Base-by-base conservation (phyloP, 2,888 invertebrate genomes). In the Cordilura impudica region DNA sequence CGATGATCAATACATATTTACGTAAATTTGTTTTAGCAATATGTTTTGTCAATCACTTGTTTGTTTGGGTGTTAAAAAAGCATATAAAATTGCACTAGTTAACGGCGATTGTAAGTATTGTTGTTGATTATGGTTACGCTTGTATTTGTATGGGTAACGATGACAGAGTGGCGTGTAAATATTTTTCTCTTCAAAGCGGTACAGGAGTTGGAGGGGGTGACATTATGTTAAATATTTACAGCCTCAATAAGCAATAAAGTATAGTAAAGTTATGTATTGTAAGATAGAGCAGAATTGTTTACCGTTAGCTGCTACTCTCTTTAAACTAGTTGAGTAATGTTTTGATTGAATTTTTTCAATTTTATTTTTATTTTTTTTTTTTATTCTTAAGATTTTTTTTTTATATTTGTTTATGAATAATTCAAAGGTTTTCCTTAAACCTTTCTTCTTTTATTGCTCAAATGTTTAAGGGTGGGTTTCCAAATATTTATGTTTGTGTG, bases 151-250 rank as follows among this genome's bases (percentile, higher is more conserved):
- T 21, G 23, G 45, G 14, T 69, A 61, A 69, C 29, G 26, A 71
- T 71, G 74, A 75, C 67, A 14, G 79, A 75, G 45, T 53, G 66
- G 71, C 71, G 71, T 75, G 53, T 21, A 54, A 71, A 75, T 56
- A 45, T 74, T 67, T 39, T 47, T 8, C 21, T 14, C 6, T 3
- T 16, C 39, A 47, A 31, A 14, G 18, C 29, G 14, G 53, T n/a
- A 10, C 49, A 18, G 19, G n/a, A n/a, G n/a, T n/a, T n/a, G n/a
- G n/a, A n/a, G 43, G 12, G 39, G 21, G 26, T 71, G 45, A 31
- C 18, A 53, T 12, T 54, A 43, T 19, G 26, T 43, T 53, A 53
- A 23, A 63, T 51, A 29, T 61, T 70, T 18, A 43, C 71, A 43
- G 21, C 14, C 35, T 23, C 35, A 35, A 35, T 35, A 35, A 12